A percentile compares a stretch with the other conserved stretches of the same genome.
These are phyloP conservation scores for Drosophila merina DNA, from an alignment of 2,888 invertebrate genomes.

Conservation along the genomic window DNA sequence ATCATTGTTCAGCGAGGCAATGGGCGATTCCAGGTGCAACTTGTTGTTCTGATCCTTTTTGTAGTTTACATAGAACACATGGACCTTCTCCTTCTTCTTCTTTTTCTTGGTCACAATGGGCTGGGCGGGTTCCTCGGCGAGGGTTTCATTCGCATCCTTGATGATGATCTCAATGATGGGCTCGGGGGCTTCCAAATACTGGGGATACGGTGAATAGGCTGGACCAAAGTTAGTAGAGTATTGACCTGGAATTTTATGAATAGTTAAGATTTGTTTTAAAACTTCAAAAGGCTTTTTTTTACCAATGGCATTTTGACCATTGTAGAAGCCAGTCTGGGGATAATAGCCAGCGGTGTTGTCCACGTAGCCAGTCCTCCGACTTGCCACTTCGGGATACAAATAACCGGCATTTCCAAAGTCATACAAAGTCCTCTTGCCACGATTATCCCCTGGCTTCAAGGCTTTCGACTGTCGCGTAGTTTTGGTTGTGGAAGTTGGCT, in stretches of 20 bases:
- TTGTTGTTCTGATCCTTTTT: slow-evolving; percentile 92
- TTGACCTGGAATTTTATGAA: slow-evolving; percentile 62
- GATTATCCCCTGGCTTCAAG: slow-evolving; percentile 71
- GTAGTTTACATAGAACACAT: slow-evolving; percentile 96
- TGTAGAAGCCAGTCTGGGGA: slow-evolving; percentile 76
- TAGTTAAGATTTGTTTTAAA: neutral
- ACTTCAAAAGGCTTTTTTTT: neutral
- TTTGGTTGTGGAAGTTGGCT: slow-evolving; percentile 21
- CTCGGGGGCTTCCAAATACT: slow-evolving; percentile 91
- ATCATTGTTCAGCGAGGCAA: slow-evolving; percentile 90
- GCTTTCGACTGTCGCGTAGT: slow-evolving; percentile 59
- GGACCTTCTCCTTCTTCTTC: slow-evolving; percentile 92
- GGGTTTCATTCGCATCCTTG: slow-evolving; percentile 93
- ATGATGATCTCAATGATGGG: slow-evolving; percentile 97
- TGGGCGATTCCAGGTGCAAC: slow-evolving; percentile 91
- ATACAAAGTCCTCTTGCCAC: slow-evolving; percentile 82
- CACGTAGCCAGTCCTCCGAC: slow-evolving; percentile 76
- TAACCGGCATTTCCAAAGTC: slow-evolving; percentile 80
- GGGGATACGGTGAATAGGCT: slow-evolving; percentile 83
- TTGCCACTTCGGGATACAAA: slow-evolving; percentile 76
- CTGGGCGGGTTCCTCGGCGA: slow-evolving; percentile 87
- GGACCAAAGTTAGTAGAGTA: slow-evolving; percentile 64
- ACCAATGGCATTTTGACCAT: slow-evolving; percentile 80
- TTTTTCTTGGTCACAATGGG: slow-evolving; percentile 84
- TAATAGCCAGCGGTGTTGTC: slow-evolving; percentile 68